Conservation (phyloP, 2,797 vertebrate genomes). For the Steatocranus sp. region DNA sequence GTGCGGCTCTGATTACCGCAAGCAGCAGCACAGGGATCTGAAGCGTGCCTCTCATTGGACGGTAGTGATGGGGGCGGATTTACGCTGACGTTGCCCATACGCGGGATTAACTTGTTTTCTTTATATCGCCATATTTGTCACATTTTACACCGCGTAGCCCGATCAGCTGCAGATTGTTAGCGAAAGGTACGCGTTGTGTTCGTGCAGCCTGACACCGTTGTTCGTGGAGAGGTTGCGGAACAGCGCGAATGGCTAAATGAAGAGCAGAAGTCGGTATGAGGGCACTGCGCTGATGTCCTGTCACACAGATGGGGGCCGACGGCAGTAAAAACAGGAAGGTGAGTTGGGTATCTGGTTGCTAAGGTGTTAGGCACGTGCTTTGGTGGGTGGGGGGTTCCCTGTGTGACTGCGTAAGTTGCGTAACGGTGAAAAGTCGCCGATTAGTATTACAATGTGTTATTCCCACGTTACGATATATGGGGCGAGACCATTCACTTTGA, state of each 20-base stretch:
- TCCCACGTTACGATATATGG: background rate
- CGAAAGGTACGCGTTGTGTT: rapidly evolving
- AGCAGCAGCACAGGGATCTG: slow-evolving; percentile 43
- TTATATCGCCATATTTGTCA: slow-evolving; percentile 59
- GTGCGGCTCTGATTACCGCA: background rate
- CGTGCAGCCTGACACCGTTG: rapidly evolving
- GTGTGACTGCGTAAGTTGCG: background rate
- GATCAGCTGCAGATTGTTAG: background rate
- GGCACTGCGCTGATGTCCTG: slow-evolving; percentile 10
- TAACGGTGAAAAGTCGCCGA: background rate
- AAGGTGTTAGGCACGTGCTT: slow-evolving; percentile 25
- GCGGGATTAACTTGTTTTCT: slow-evolving; percentile 74
- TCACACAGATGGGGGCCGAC: slow-evolving; percentile 71
- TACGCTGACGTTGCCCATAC: slow-evolving; percentile 44
- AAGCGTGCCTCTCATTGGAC: slow-evolving; percentile 29
- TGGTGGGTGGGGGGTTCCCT: background rate
- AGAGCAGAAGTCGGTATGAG: slow-evolving; percentile 25
- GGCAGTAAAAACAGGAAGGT: slow-evolving; percentile 73
- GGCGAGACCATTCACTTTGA: slow-evolving; percentile 24
- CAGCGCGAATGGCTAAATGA: slow-evolving; percentile 33
- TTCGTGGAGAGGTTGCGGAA: background rate
- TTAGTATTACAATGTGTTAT: background rate
- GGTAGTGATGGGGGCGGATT: slow-evolving; percentile 49
- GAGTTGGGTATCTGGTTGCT: slow-evolving; percentile 23
- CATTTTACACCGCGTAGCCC: background rate